Base-by-base conservation (phyloP, 2,888 invertebrate genomes). In the Amphiduros pacificus region DNA sequence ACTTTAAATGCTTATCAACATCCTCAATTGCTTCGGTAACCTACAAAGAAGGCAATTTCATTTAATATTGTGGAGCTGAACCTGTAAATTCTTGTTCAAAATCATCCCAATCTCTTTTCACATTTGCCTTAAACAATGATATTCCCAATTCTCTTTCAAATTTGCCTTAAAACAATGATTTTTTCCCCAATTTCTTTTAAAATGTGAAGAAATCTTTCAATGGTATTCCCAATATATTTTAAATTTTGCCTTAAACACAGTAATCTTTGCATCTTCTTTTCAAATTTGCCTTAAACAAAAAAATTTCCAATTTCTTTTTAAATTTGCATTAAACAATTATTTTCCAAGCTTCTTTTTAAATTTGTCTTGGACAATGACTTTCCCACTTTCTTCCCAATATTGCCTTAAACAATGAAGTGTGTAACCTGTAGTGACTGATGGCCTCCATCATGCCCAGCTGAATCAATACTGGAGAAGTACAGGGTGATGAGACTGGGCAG, bases 401-500 rank as follows among this genome's bases (percentile, higher is more conserved):
- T n/a, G n/a, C n/a, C n/a, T n/a, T n/a, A n/a, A n/a, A n/a, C n/a
- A n/a, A n/a, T n/a, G n/a, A n/a, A n/a, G n/a, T n/a, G n/a, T n/a
- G n/a, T n/a, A n/a, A 73, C 74, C 62, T 66, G 31, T 22, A 62
- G 24, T 22, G 67, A 67, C 28, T 70, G 65, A 17, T 75, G 76
- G 32, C 76, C 79, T 31, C 67, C 65, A 0, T 66, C 69, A 59
- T 79, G 78, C 1, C 77, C 79, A 29, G 63, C 69, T 24, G 71
- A 69, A 63, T 79, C 79, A 4, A 78, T 75, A 50, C 74, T 71
- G 56, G 73, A 64, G 55, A 77, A 72, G 62, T 78, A 78, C 26
- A 78, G 60, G 1, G 71, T 68, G 1, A 77, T 69, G n/a, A 79
- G 65, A 49, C 77, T 73, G 17, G 76, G 74, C 2, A 55, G 22